phyloP scores from a whole-genome alignment of 1,140 invertebrate species.

The Euwallacea similis region DNA sequence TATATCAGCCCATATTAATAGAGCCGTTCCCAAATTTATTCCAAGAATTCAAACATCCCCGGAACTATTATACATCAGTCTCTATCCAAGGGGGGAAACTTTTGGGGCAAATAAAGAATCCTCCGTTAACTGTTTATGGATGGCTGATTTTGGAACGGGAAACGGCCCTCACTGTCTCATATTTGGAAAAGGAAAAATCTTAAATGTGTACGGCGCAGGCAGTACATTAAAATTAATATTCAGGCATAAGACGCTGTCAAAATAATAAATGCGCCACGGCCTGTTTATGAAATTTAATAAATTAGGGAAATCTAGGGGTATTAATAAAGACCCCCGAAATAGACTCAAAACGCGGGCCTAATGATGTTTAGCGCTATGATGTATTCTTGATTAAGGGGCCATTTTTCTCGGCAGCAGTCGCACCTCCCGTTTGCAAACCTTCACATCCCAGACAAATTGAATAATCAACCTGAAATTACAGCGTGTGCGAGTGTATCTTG shows the following conservation, averaged over 20 bases:
- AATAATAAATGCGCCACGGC: slow-evolving; percentile 30
- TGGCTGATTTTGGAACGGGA: neutral
- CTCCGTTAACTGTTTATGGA: neutral
- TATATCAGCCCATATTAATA: too few relatives aligned
- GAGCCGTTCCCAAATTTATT: too few relatives aligned
- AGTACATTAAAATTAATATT: slow-evolving; percentile 33
- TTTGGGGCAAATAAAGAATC: slow-evolving; percentile 2
- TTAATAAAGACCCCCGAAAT: slow-evolving; percentile 30
- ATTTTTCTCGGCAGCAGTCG: slow-evolving; percentile 6
- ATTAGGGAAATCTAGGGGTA: slow-evolving; percentile 30
- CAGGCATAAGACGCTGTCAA: slow-evolving; percentile 27
- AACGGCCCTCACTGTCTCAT: too few relatives aligned
- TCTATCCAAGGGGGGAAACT: neutral
- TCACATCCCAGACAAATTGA: too few relatives aligned
- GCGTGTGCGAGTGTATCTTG: too few relatives aligned
- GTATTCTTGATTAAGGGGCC: slow-evolving; percentile 14
- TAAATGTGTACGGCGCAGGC: neutral
- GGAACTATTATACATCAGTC: too few relatives aligned
- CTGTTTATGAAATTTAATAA: slow-evolving; percentile 39
- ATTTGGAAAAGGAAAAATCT: too few relatives aligned
- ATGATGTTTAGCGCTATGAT: slow-evolving; percentile 22
- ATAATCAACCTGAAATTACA: too few relatives aligned
- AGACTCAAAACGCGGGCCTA: slow-evolving; percentile 9
- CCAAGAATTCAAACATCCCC: too few relatives aligned
- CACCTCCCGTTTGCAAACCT: too few relatives aligned